Percentiles rank a stretch among this genome's conserved stretches.
Conservation (phyloP, 2,113 vertebrate species). For the Bambusicola thoracicus region DNA sequence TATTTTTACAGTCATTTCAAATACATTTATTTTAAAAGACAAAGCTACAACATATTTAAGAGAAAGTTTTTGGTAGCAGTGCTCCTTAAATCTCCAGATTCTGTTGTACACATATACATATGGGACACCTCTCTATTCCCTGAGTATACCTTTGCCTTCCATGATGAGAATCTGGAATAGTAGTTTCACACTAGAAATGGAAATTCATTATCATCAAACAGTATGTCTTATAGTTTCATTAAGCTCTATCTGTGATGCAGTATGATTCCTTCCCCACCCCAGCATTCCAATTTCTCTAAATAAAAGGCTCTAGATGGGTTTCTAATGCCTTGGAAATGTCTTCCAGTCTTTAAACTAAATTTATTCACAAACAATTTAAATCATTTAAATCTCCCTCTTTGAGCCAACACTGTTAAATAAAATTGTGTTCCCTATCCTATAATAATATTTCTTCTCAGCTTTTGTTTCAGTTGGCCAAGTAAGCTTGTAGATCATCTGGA, state of each 20-base stretch:
- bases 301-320: not conserved
- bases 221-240: accelerated
- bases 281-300: not conserved
- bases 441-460: not conserved
- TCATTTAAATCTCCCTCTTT: not conserved
- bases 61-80: not conserved
- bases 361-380: not conserved
- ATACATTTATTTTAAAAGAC: not conserved
- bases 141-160: not conserved
- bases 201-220: not conserved
- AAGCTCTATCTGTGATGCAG: not conserved
- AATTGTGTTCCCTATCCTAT: not conserved
- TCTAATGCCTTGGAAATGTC: not conserved
- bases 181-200: not conserved
- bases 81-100: not conserved
- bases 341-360: not conserved
- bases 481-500: not conserved
- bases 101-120: not conserved
- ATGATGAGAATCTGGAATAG: not conserved
- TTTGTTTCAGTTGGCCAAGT: not conserved
- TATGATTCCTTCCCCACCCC: not conserved
- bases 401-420: not conserved
- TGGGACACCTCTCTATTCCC: not conserved
- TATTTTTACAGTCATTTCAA: not conserved
- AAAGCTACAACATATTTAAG: not conserved